phyloP scores from a whole-genome alignment of 1,140 invertebrate species.

The Sitophilus oryzae region DNA sequence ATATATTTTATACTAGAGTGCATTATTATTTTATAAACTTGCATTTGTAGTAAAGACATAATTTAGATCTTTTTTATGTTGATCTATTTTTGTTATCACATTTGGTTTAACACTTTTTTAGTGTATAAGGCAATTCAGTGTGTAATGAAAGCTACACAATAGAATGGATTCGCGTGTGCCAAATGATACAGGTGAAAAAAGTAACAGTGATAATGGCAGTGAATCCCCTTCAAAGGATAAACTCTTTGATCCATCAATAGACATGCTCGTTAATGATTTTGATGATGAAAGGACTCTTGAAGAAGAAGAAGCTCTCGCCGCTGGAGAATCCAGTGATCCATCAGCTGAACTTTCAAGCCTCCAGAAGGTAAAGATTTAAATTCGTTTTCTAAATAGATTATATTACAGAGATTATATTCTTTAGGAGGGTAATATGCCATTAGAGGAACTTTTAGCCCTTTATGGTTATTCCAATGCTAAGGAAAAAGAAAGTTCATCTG shows the following conservation, averaged over 20 bases:
- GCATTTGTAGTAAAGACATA: neutral
- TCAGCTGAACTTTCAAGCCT: conserved; percentile 83
- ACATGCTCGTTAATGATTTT: conserved; percentile 95
- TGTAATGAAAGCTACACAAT: conserved; percentile 24
- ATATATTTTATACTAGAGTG: no score
- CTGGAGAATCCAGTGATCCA: conserved; percentile 70
- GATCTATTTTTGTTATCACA: neutral
- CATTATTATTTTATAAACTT: no score
- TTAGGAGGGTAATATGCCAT: conserved; percentile 82
- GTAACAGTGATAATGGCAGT: conserved; percentile 27
- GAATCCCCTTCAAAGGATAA: conserved; percentile 39
- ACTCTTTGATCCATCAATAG: conserved; percentile 61
- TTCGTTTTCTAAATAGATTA: neutral
- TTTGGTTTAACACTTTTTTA: neutral
- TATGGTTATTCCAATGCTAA: conserved; percentile 64
- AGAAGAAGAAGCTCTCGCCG: conserved; percentile 91
- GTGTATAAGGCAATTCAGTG: no score
- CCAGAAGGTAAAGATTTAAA: conserved; percentile 60
- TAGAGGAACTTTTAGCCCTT: conserved; percentile 84
- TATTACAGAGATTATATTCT: conserved; percentile 11
- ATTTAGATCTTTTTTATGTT: neutral
- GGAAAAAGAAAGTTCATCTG: conserved; percentile 41
- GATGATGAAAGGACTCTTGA: conserved; percentile 93
- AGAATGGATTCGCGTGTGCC: conserved; percentile 37
- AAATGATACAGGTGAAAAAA: conserved; percentile 27